These are phyloP conservation scores for Dreissena polymorpha DNA, from an alignment of 1,140 invertebrate genomes.

Conservation along the genomic window DNA sequence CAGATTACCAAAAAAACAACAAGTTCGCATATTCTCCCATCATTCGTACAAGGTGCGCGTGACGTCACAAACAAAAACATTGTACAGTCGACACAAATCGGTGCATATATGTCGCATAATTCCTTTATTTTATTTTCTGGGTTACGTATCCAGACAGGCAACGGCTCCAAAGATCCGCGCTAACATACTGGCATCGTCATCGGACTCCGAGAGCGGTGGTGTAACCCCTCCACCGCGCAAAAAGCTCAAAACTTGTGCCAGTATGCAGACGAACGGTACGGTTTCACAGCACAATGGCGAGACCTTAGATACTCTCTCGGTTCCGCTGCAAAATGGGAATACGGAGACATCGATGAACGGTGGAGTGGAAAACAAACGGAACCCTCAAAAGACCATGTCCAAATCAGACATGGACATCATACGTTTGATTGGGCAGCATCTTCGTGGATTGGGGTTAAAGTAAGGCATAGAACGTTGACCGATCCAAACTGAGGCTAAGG, in stretches of 20 bases:
- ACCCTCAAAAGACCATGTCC: slow-evolving; percentile 79
- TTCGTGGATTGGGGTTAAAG: slow-evolving; percentile 94
- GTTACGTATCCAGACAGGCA: slow-evolving; percentile 62
- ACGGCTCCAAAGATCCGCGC: slow-evolving; percentile 63
- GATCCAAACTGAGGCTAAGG: slow-evolving; percentile 6
- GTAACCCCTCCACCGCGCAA: slow-evolving; percentile 94
- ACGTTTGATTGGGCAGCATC: slow-evolving; percentile 96
- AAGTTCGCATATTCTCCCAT: slow-evolving; percentile 66
- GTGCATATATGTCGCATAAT: slow-evolving; percentile 54
- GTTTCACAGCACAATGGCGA: slow-evolving; percentile 77
- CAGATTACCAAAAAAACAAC: slow-evolving; percentile 12
- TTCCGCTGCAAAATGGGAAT: slow-evolving; percentile 77
- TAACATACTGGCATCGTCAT: slow-evolving; percentile 95
- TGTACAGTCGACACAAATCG: slow-evolving; percentile 60
- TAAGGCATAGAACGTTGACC: slow-evolving; percentile 81
- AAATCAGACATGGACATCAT: slow-evolving; percentile 96
- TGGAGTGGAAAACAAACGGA: slow-evolving; percentile 73
- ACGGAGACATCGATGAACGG: slow-evolving; percentile 80
- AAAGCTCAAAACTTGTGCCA: slow-evolving; percentile 86
- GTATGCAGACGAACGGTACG: slow-evolving; percentile 79
- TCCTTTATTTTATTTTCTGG: slow-evolving; percentile 60
- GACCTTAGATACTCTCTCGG: slow-evolving; percentile 68
- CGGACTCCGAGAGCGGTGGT: slow-evolving; percentile 94
- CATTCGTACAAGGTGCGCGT: slow-evolving; percentile 65
- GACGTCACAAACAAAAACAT: slow-evolving; percentile 78